These are phyloP conservation scores for Tiliqua scincoides DNA, from an alignment of 2,113 vertebrate genomes.

Conservation along the genomic window DNA sequence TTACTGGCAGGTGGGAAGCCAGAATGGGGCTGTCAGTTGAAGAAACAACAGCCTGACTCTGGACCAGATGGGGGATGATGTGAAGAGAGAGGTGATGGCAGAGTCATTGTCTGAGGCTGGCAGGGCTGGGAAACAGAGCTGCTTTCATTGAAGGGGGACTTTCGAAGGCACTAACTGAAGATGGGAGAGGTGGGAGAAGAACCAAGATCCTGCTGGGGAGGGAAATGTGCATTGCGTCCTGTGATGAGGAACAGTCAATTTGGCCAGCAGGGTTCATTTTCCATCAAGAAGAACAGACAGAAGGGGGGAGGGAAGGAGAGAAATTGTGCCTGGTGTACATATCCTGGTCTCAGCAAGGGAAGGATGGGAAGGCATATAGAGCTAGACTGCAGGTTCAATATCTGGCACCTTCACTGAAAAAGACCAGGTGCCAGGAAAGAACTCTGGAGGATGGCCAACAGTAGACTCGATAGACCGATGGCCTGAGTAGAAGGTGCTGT, in stretches of 20 bases:
- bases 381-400: no score
- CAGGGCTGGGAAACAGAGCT: neutral
- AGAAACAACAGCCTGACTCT: conserved; percentile 51
- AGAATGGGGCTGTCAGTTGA: conserved; percentile 21
- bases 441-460: no score
- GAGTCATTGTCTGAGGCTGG: neutral
- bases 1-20: conserved; percentile 24
- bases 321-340: neutral
- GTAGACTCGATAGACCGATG: no score
- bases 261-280: neutral
- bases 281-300: neutral
- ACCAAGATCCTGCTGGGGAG: neutral
- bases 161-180: neutral
- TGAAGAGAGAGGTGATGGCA: conserved; percentile 8
- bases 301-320: neutral
- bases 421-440: no score
- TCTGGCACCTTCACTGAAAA: no score
- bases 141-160: neutral
- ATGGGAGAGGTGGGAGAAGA: no score
- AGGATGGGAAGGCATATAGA: neutral
- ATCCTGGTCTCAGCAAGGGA: neutral
- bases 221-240: no score
- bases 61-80: conserved; percentile 31
- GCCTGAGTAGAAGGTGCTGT: no score
- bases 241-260: neutral